Conservation (phyloP, 1,140 invertebrate species). For the Tetragonula clypearis region DNA sequence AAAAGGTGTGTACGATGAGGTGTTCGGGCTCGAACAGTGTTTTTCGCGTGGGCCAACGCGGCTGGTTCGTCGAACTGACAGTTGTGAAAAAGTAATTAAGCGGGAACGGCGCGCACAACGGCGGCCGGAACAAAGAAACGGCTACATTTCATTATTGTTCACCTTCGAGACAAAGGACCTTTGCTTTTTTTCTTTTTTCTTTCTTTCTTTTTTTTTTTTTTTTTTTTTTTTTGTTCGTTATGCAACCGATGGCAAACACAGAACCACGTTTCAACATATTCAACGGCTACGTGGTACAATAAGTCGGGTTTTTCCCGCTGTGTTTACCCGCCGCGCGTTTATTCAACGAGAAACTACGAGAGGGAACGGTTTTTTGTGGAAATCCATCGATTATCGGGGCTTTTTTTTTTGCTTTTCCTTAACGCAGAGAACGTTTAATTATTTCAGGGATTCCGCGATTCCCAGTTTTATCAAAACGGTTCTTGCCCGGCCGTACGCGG, state of each 20-base stretch:
- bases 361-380: not conserved
- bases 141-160: slow-evolving; percentile 26
- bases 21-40: slow-evolving; percentile 4
- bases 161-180: slow-evolving; percentile 9
- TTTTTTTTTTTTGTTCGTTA: not conserved
- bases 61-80: slow-evolving; percentile 5
- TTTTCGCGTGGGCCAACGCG: not conserved
- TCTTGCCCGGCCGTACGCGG: too few relatives aligned
- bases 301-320: slow-evolving; percentile 15
- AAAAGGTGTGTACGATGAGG: not conserved
- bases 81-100: slow-evolving; percentile 37
- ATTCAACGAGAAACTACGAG: not conserved
- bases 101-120: not conserved
- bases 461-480: not conserved
- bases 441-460: slow-evolving; percentile 1
- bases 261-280: not conserved
- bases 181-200: not conserved
- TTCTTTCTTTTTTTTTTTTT: too few relatives aligned
- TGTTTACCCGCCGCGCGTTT: slow-evolving; percentile 5
- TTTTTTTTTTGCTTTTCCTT: not conserved
- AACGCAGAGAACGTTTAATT: not conserved
- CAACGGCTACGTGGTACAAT: slow-evolving; percentile 22
- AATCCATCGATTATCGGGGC: not conserved
- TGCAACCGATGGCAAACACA: slow-evolving; percentile 11
- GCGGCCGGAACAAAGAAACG: slow-evolving; percentile 1